Evolutionary conservation across 2,113 vertebrate species (phyloP).

Genomic region (Brienomyrus brachyistius): DNA sequence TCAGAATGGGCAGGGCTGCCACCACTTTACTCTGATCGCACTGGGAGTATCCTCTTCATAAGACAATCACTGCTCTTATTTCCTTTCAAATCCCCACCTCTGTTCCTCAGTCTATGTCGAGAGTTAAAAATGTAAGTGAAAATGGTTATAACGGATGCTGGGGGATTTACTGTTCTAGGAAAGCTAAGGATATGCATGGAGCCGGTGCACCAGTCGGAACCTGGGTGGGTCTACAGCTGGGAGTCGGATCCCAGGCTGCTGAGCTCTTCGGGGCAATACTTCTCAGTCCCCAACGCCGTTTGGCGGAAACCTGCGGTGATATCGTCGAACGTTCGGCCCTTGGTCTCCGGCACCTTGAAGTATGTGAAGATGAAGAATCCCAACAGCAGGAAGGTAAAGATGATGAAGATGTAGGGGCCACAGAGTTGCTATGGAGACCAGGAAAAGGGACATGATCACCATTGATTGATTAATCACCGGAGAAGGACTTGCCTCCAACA

Average conservation of each 20-base stretch:
- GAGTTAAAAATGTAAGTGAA: background rate
- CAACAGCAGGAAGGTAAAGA: constrained; percentile 80
- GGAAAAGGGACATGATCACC: background rate
- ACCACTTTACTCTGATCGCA: background rate
- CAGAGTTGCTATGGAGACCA: constrained; percentile 68
- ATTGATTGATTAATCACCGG: background rate
- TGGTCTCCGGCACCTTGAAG: constrained; percentile 90
- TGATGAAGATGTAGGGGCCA: constrained; percentile 86
- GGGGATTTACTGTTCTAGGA: background rate
- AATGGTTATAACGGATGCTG: background rate
- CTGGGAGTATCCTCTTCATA: background rate
- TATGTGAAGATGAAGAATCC: constrained; percentile 91
- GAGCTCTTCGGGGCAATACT: constrained; percentile 75
- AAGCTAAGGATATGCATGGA: background rate
- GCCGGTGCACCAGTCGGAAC: background rate
- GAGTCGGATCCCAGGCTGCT: constrained; percentile 78
- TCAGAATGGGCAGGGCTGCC: background rate
- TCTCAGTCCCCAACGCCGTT: constrained; percentile 57
- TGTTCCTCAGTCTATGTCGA: background rate
- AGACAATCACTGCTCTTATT: background rate
- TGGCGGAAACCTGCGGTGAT: constrained; percentile 81
- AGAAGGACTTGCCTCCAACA: background rate
- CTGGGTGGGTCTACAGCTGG: constrained; percentile 56
- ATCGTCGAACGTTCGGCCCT: constrained; percentile 83
- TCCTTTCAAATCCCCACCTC: background rate